Evolutionary conservation across 2,888 invertebrate genomes (phyloP).

Genomic region (Alcis repandata): DNA sequence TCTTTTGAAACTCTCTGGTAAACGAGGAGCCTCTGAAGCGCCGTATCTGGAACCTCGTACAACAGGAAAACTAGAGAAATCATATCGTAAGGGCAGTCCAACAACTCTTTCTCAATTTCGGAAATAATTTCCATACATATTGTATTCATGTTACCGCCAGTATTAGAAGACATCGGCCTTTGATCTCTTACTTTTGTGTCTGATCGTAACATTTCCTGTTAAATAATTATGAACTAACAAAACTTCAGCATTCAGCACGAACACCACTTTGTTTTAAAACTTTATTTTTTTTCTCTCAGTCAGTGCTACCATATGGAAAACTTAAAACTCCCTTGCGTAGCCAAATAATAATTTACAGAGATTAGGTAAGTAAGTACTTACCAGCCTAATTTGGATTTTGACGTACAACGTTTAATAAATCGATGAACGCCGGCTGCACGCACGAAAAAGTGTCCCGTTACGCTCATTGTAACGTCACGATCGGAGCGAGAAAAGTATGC

Average conservation of each 20-base stretch:
- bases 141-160: constrained; percentile 57
- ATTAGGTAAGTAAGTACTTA: no score
- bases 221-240: neutral
- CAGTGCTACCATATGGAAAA: neutral
- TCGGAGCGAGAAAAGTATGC: no score
- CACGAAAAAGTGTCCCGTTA: no score
- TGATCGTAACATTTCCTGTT: constrained; percentile 55
- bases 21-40: constrained; percentile 71
- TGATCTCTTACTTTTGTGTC: constrained; percentile 56
- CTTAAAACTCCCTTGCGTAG: neutral
- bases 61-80: constrained; percentile 77
- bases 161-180: constrained; percentile 42
- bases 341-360: neutral
- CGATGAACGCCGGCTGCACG: no score
- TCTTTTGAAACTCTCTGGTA: constrained; percentile 71
- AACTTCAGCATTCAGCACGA: neutral
- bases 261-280: neutral
- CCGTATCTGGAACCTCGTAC: constrained; percentile 76
- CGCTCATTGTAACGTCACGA: no score
- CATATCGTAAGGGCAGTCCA: constrained; percentile 66
- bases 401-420: no score
- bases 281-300: neutral
- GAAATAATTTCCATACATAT: constrained; percentile 67
- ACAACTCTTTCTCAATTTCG: constrained; percentile 74
- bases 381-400: no score